Base-by-base conservation (phyloP, 2,888 invertebrate genomes). In the Apamea crenata region DNA sequence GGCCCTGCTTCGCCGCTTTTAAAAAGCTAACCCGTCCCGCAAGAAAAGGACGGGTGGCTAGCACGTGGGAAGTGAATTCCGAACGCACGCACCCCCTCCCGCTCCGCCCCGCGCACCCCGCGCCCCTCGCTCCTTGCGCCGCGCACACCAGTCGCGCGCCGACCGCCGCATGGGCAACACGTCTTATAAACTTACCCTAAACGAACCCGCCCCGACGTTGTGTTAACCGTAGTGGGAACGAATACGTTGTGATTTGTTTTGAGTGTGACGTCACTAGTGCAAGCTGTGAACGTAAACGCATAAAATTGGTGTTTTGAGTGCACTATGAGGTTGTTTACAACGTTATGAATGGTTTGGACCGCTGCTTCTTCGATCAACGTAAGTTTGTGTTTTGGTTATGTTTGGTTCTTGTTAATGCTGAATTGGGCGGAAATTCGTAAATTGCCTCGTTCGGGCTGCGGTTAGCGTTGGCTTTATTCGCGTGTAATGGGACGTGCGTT, bases 301-400 rank as follows among this genome's bases (percentile, higher is more conserved):
- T 92, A 92, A 91, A 91, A 93, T 90, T 95, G 93, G 95, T 95
- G 95, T 94, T 93, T 94, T 95, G 88, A 93, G 96, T 96, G 96
- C 96, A 96, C 94, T 96, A 97, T 97, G 96, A 94, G 93, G 96
- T 95, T 96, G 94, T 95, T 93, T 90, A 92, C 92, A 93, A 94
- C 95, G 97, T 96, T 95, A 97, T 97, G 97, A 97, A 96, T 97
- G 97, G 97, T 95, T 95, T 97, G 95, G 97, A 97, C 95, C 96
- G 96, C 94, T 96, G 97, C 94, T 97, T 97, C 96, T 97, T 97
- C 95, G 97, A 97, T 96, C 97, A 97, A 96, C 97, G 97, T 97
- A 95, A 97, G 97, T 96, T 92, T 94, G 92, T 92, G 92, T 91
- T 91, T 91, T 91, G 90, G 90, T 89, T 93, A 93, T 94, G 94